Percentiles rank a stretch among this genome's conserved stretches.
phyloP scores from a whole-genome alignment of 2,888 invertebrate species.

The Rhagium mordax region DNA sequence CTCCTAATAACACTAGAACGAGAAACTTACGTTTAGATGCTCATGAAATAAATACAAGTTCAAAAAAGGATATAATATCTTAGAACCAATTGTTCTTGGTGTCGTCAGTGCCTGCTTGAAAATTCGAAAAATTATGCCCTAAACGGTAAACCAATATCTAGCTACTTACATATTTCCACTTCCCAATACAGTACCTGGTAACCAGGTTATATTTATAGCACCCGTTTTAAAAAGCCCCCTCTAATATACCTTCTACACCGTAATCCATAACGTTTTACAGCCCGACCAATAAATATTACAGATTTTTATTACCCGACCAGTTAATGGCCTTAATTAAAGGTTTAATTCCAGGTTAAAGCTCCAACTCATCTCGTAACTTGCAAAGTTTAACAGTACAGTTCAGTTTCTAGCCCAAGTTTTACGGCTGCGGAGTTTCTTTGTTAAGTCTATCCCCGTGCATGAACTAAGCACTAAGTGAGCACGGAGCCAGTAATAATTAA shows the following conservation, averaged over 20 bases:
- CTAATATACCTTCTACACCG: neutral
- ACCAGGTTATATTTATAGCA: neutral
- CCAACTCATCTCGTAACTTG: conserved; percentile 6
- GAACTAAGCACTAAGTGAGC: neutral
- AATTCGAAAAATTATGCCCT: too few relatives aligned
- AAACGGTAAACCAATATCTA: too few relatives aligned
- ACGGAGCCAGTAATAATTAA: conserved; percentile 22
- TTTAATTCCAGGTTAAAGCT: conserved; percentile 19
- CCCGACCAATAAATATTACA: conserved; percentile 3
- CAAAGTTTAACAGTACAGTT: conserved; percentile 9
- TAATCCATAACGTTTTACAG: conserved; percentile 16
- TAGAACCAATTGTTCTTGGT: too few relatives aligned
- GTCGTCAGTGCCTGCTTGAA: too few relatives aligned
- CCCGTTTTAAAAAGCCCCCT: neutral
- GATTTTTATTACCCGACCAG: conserved; percentile 4
- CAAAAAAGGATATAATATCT: too few relatives aligned
- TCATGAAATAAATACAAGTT: too few relatives aligned
- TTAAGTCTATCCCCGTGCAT: neutral
- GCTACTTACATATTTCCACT: too few relatives aligned
- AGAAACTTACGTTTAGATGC: too few relatives aligned
- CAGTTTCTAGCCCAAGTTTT: neutral
- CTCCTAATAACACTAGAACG: too few relatives aligned
- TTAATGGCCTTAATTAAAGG: conserved; percentile 30
- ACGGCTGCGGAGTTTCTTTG: conserved; percentile 11
- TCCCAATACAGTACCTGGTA: too few relatives aligned